Base-by-base conservation (phyloP, 2,113 vertebrate species). In the Neopipo cinnamomea region DNA sequence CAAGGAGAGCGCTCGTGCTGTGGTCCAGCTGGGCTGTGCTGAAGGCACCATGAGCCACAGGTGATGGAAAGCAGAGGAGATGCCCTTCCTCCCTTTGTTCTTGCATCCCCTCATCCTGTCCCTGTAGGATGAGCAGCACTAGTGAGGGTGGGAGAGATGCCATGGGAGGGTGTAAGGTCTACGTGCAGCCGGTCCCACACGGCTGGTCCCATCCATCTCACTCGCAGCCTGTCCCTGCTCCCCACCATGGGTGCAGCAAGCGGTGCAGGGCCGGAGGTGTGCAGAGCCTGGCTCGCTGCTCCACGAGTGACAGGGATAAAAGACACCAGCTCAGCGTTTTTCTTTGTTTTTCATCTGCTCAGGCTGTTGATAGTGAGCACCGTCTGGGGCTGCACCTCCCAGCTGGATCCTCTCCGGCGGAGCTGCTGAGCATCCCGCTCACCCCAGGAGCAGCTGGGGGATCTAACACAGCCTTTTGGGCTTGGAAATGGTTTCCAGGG, bases 241-340 rank as follows among this genome's bases (percentile, higher is more conserved):
- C 70, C 47, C 25, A 4, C 23, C 59, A 11, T 3, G 0, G 2
- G 35, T 23, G 58, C 93, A 58, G 75, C 0, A 6, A 74, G 74
- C 7, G 0, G 42, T 35, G 86, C 53, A 5, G 35, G 41, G 73
- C 50, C 3, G 31, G 74, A 66, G 72, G 55, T 76, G 83, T 56
- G 76, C 2, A 20, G 62, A 88, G 78, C 90, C 52, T 0, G 4
- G 56, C 62, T 90, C 81, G 39, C 74, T 78, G 67, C 62, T 92
- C 87, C 65, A 56, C 88, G 83, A 97, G 79, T 1, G 23, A 42
- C 88, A 44, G 88, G 49, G 76, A 92, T 67, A 72, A 76, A 94
- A 95, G 94, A 73, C 94, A 95, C 96, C 72, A 96, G 79, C 95
- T 97, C 96, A 95, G 95, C 96, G 12, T 67, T 97, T 97, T 94